phyloP scores from a whole-genome alignment of 2,888 invertebrate genomes.

The Ashinkailepas kermadecensis region DNA sequence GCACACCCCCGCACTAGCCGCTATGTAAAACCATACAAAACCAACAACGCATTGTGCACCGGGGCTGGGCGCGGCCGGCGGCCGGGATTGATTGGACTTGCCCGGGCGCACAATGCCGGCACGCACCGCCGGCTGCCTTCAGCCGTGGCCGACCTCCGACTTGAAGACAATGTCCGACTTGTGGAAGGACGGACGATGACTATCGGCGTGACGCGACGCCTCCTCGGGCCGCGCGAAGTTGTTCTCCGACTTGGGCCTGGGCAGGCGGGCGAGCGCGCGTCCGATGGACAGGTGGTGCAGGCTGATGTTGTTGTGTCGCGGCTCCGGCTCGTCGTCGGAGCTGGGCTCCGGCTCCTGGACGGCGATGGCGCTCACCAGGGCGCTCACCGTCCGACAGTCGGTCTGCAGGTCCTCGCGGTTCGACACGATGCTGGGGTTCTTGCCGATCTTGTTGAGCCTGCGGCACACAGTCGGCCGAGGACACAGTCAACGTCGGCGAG shows the following conservation, averaged over 20 bases:
- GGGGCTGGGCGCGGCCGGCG: conserved; percentile 31
- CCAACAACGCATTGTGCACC: conserved; percentile 33
- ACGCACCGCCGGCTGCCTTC: conserved; percentile 32
- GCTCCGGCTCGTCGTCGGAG: conserved; percentile 32
- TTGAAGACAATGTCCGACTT: conserved; percentile 33
- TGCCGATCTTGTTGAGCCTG: conserved; percentile 93
- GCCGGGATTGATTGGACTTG: conserved; percentile 33
- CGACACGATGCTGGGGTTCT: conserved; percentile 84
- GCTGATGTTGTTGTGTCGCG: conserved; percentile 29
- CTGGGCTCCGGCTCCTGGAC: conserved; percentile 52
- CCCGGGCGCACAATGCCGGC: conserved; percentile 31
- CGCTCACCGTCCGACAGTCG: conserved; percentile 79
- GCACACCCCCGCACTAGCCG: conserved; percentile 26
- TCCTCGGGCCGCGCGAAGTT: conserved; percentile 32
- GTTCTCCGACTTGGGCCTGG: conserved; percentile 68
- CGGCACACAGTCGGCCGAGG: conserved; percentile 30
- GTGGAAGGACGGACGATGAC: conserved; percentile 35
- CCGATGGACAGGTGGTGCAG: conserved; percentile 34
- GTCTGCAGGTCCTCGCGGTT: conserved; percentile 62
- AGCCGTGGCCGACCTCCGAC: conserved; percentile 31
- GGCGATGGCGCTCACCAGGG: conserved; percentile 84
- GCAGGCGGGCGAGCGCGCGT: conserved; percentile 42
- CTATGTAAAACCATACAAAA: conserved; percentile 34
- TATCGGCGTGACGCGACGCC: conserved; percentile 28
- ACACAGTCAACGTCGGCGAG: too few relatives aligned